Conservation (phyloP, 2,888 invertebrate species). For the Synanthedon andrenaeformis region DNA sequence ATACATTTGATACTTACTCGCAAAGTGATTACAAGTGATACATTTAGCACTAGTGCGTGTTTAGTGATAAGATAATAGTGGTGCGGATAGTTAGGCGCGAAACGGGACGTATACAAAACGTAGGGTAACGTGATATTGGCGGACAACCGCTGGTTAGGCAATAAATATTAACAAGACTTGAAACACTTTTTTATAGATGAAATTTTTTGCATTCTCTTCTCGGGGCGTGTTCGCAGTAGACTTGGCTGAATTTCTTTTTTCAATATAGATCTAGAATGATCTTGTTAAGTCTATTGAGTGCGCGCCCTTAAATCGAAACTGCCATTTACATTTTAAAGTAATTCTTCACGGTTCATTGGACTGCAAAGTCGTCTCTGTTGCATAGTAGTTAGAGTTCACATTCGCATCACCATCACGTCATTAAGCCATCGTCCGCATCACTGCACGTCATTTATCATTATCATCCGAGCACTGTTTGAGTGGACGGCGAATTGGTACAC, state of each 20-base stretch:
- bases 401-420: conserved; percentile 18
- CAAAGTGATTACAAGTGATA: conserved; percentile 69
- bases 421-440: conserved; percentile 63
- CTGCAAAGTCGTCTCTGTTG: conserved; percentile 48
- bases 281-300: not conserved
- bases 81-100: conserved; percentile 53
- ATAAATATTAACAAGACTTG: conserved; percentile 64
- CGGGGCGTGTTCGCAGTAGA: conserved; percentile 7
- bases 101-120: conserved; percentile 5
- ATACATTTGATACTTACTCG: conserved; percentile 70
- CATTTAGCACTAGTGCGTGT: conserved; percentile 52
- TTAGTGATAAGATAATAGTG: conserved; percentile 48
- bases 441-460: conserved; percentile 52
- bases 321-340: conserved; percentile 35
- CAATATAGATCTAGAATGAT: not conserved
- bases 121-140: conserved; percentile 30
- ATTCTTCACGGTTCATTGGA: conserved; percentile 18
- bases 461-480: conserved; percentile 61
- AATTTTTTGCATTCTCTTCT: conserved; percentile 52
- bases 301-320: conserved; percentile 32
- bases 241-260: not conserved
- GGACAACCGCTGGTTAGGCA: conserved; percentile 35
- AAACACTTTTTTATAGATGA: conserved; percentile 50
- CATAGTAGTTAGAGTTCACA: conserved; percentile 30
- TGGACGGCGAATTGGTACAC: conserved; percentile 44